Conservation (phyloP, 2,888 invertebrate genomes). For the Mythimna impura region DNA sequence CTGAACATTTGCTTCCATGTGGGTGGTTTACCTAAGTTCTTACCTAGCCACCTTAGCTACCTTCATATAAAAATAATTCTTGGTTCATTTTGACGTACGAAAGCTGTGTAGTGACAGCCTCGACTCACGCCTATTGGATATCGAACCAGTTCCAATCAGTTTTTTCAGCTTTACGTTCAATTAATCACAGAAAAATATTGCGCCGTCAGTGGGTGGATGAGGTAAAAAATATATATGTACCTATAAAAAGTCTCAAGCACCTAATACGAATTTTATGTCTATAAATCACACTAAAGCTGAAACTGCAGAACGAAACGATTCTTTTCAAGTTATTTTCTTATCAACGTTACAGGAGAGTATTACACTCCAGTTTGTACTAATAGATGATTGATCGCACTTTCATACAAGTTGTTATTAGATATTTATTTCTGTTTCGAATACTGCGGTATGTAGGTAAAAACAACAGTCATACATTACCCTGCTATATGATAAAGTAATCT, state of each 20-base stretch:
- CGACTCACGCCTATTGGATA: conserved; percentile 52
- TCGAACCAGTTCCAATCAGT: conserved; percentile 62
- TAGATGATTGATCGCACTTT: conserved; percentile 61
- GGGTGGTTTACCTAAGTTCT: conserved; percentile 39
- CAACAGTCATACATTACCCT: conserved; percentile 64
- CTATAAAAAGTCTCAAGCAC: conserved; percentile 52
- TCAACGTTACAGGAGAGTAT: conserved; percentile 48
- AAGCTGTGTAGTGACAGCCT: conserved; percentile 48
- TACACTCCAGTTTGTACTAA: conserved; percentile 56
- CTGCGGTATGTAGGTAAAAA: conserved; percentile 66
- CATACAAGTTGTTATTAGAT: conserved; percentile 52
- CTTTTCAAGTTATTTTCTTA: conserved; percentile 61
- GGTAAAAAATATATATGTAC: conserved; percentile 57
- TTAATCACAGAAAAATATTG: conserved; percentile 68
- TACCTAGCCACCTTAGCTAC: conserved; percentile 1
- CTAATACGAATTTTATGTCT: conserved; percentile 59
- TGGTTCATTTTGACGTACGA: conserved; percentile 34
- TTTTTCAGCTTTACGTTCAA: conserved; percentile 65
- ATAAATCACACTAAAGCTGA: conserved; percentile 60
- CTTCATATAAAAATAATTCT: conserved; percentile 51
- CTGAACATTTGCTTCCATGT: conserved; percentile 69
- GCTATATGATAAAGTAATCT: conserved; percentile 70
- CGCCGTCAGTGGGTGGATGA: conserved; percentile 46
- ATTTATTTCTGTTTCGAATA: conserved; percentile 60
- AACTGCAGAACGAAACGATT: conserved; percentile 56